Evolutionary conservation across 2,113 vertebrate species (phyloP), one percentile per base, ranked within the genome.

Genomic region (Meleagris gallopavo): DNA sequence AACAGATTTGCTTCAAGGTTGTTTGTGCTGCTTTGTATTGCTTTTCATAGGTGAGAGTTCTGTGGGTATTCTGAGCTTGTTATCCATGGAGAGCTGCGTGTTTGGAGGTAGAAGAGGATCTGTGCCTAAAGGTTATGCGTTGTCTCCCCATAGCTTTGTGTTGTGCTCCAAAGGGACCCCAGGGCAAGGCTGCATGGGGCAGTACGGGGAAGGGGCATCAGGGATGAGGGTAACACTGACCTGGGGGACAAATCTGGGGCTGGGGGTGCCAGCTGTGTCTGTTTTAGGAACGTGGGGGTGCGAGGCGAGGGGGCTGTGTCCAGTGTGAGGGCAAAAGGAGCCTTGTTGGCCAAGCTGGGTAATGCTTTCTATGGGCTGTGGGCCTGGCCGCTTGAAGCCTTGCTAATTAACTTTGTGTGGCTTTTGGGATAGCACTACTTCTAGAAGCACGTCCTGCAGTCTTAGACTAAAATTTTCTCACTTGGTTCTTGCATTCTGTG

Each of bases 31-130:
- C 40, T 91, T 52, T 30, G 17, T 83, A 52, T 64, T 78, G 69
- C 36, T 52, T 87, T 32, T 62, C 5, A 7, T 34, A 82, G 50
- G 41, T 2, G 4, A 41, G 50, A 38, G 4, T 21, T 65, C 64
- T 88, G 27, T 13, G 84, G 52, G 19, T 11, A 5, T 24, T 57
- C 2, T 0, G 16, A 38, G 17, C 21, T 77, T 19, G 9, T 38
- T 87, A 12, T 83, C 62, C 40, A 18, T 25, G 10, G 30, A 45
- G 22, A 4, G 24, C 30, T 1, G 0, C 1, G 0, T 4, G 7
- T 64, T 57, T 18, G 70, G 43, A 54, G 41, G 90, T 25, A 82
- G 73, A 22, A 20, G 46, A 72, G 52, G 61, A 45, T 52, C 36
- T 61, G 29, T 71, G 73, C 76, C 73, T 21, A 27, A 3, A 61